Evolutionary conservation across 1,140 invertebrate genomes (phyloP).

Genomic region (Ceratoteleas bidentatus): DNA sequence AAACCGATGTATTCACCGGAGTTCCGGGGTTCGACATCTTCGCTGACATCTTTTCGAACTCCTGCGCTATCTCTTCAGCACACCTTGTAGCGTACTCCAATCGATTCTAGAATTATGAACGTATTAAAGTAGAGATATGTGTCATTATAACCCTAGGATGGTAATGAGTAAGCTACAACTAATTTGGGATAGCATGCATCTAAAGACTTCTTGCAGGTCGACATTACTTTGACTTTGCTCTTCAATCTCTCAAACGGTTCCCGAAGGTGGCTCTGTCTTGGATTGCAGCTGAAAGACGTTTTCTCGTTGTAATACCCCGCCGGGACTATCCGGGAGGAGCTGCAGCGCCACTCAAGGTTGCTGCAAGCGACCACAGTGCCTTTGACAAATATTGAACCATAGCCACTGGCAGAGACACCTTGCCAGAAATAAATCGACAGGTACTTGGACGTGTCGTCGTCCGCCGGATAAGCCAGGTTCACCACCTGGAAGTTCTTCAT

Average conservation of each 20-base stretch:
- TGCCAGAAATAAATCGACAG: constrained; percentile 85
- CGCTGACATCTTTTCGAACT: constrained; percentile 71
- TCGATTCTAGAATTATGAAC: constrained; percentile 64
- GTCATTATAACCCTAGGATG: too few relatives aligned
- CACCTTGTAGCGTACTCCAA: constrained; percentile 66
- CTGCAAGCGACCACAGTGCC: constrained; percentile 83
- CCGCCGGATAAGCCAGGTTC: constrained; percentile 71
- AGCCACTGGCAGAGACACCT: constrained; percentile 83
- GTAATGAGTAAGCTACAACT: too few relatives aligned
- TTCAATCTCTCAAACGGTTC: constrained; percentile 66
- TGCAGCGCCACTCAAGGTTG: constrained; percentile 84
- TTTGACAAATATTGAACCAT: constrained; percentile 82
- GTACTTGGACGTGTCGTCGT: constrained; percentile 69
- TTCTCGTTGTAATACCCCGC: constrained; percentile 78
- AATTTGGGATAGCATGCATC: too few relatives aligned
- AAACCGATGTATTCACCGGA: constrained; percentile 20
- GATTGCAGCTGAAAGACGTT: constrained; percentile 78
- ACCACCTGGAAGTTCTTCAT: constrained; percentile 78
- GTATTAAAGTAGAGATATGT: too few relatives aligned
- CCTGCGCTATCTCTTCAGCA: constrained; percentile 66
- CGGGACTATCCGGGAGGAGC: constrained; percentile 73
- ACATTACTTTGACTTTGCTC: constrained; percentile 43
- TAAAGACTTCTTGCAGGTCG: too few relatives aligned
- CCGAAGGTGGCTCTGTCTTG: constrained; percentile 72
- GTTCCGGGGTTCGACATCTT: constrained; percentile 38